These are phyloP conservation scores for Drosophila anomelani DNA, from an alignment of 2,888 invertebrate species.

Conservation along the genomic window DNA sequence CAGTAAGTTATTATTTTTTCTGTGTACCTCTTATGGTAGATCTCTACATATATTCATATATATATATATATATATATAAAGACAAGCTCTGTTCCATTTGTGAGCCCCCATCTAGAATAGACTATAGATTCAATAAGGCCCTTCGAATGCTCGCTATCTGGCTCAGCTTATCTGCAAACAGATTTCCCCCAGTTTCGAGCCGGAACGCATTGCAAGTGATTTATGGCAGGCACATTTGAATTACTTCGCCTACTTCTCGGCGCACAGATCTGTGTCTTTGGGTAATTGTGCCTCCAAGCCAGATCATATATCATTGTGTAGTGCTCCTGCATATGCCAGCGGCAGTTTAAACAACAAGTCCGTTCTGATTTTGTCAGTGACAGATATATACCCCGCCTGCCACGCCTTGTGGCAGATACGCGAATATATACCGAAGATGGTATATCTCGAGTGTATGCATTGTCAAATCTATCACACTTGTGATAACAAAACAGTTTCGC, in stretches of 20 bases:
- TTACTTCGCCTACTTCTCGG: constrained; percentile 42
- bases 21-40: not conserved
- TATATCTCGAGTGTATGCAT: constrained; percentile 41
- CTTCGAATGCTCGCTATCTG: constrained; percentile 3
- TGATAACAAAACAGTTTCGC: constrained; percentile 27
- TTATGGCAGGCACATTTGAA: constrained; percentile 46
- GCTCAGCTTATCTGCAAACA: constrained; percentile 35
- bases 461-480: constrained; percentile 64
- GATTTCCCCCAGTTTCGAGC: constrained; percentile 33
- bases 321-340: constrained; percentile 49
- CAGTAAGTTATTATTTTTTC: not conserved
- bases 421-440: constrained; percentile 36
- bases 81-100: not conserved
- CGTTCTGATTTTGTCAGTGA: constrained; percentile 63
- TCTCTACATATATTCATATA: not conserved
- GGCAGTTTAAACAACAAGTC: constrained; percentile 44
- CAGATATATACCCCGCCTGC: constrained; percentile 63
- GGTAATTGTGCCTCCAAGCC: constrained; percentile 48
- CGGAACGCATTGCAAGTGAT: constrained; percentile 41
- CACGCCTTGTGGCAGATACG: constrained; percentile 53
- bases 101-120: not conserved
- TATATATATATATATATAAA: not conserved
- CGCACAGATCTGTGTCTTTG: constrained; percentile 40
- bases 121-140: constrained; percentile 29
- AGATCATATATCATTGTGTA: constrained; percentile 46